phyloP scores from a whole-genome alignment of 2,797 vertebrate genomes.

The Podarcis siculus region DNA sequence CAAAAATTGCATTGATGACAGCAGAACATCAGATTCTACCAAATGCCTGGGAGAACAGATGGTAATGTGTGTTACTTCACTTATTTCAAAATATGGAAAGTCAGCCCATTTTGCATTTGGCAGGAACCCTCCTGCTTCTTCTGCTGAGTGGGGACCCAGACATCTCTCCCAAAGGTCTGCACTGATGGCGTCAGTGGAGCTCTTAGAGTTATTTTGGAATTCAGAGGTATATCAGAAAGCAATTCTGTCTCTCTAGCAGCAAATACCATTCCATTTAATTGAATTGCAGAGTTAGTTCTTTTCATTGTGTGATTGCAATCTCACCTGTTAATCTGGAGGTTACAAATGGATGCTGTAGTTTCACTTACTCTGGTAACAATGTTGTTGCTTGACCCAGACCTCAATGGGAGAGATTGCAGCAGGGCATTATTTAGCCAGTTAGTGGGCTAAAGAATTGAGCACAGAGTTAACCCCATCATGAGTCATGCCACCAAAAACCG shows the following conservation, averaged over 20 bases:
- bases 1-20: too few species aligned
- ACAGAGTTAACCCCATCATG: too few species aligned
- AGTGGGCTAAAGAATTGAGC: too few species aligned
- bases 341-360: not conserved
- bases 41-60: too few species aligned
- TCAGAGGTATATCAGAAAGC: not conserved
- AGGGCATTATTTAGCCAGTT: not conserved
- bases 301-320: not conserved
- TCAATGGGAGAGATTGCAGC: not conserved
- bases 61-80: too few species aligned
- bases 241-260: not conserved
- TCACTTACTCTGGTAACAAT: not conserved
- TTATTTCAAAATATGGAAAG: not conserved
- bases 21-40: too few species aligned
- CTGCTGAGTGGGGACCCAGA: not conserved
- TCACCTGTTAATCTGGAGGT: not conserved
- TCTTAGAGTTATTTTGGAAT: not conserved
- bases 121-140: not conserved
- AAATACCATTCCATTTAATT: not conserved
- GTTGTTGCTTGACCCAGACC: not conserved
- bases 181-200: not conserved
- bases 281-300: not conserved
- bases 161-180: not conserved
- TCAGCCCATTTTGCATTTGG: not conserved
- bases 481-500: too few species aligned